Evolutionary conservation across 2,113 vertebrate genomes (phyloP), one percentile per base, ranked within the genome.

Genomic region (Mohoua ochrocephala): DNA sequence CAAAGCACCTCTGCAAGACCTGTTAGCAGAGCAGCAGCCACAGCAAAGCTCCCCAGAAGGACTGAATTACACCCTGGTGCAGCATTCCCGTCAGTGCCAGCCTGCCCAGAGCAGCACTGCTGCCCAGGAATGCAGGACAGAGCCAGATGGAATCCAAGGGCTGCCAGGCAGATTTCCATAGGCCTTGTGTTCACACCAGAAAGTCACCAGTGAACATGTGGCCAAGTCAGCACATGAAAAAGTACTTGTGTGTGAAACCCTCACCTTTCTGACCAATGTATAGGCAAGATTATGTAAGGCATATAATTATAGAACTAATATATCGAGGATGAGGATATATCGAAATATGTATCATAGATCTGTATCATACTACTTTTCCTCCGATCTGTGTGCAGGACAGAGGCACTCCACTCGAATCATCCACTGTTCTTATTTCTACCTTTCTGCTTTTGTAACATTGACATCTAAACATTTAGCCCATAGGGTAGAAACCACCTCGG

Each of bases 161-260:
- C 52, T 84, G 77, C 39, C 57, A 57, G 59, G 7, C n/a, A 69
- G 12, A 39, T 81, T 41, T 28, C 69, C 45, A 44, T 1, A 20
- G 13, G 11, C n/a, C 13, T 3, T 65, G 14, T 31, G 37, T 44
- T 52, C 4, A 0, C 24, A 18, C 5, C 2, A 7, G 60, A 45
- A 84, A 67, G 26, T 53, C 56, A 37, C 10, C 22, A 45, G 52
- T 76, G 30, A 84, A 33, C 14, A 18, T 6, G 33, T 17, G 35
- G 35, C 67, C 79, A 37, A 54, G 50, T 39, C 15, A 64, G 26
- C 73, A 61, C 31, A 15, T 8, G 19, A 8, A 53, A 74, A 53
- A 75, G 19, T 39, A 30, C 31, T 57, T 49, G 5, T 31, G 18
- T 50, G 21, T 24, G 6, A 54, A 60, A 49, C 16, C 19, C 37